These are phyloP conservation scores for Ennomos fuscantarius DNA, from an alignment of 2,888 invertebrate species.

Conservation along the genomic window DNA sequence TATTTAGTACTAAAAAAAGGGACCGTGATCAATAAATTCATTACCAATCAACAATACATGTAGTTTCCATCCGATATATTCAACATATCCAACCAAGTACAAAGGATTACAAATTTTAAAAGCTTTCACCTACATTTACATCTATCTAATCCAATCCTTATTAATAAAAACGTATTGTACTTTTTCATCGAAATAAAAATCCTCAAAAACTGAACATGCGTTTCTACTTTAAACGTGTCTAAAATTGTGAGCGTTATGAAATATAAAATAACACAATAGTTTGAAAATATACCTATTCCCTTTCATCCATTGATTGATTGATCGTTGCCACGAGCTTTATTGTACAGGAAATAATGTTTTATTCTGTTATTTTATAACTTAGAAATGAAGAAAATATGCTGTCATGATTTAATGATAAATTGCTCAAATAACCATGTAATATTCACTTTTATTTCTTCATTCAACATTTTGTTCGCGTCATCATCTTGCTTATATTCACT, in stretches of 20 bases:
- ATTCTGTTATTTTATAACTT: slow-evolving; percentile 37
- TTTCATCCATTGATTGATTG: slow-evolving; percentile 45
- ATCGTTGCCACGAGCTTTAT: slow-evolving; percentile 38
- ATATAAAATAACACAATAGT: slow-evolving; percentile 37
- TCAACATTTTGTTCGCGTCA: slow-evolving; percentile 17
- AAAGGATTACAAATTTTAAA: no score
- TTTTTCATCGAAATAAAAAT: neutral
- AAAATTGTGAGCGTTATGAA: slow-evolving; percentile 32
- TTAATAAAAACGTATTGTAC: no score
- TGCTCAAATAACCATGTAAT: slow-evolving; percentile 26
- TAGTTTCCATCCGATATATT: no score
- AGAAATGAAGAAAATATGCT: slow-evolving; percentile 39
- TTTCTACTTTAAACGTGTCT: slow-evolving; percentile 11
- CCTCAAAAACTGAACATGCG: neutral
- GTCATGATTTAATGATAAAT: slow-evolving; percentile 40
- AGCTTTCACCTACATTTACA: no score
- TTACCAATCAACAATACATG: no score
- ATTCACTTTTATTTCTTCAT: slow-evolving; percentile 26
- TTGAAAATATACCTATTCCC: slow-evolving; percentile 39
- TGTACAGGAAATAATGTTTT: slow-evolving; percentile 39
- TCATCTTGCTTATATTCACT: slow-evolving; percentile 12
- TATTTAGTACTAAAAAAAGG: neutral
- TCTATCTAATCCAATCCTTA: no score
- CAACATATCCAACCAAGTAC: no score
- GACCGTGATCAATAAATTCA: no score